Percentiles rank a stretch among this genome's conserved stretches.
Conservation (phyloP, 2,797 vertebrate genomes). For the Liasis olivaceus region DNA sequence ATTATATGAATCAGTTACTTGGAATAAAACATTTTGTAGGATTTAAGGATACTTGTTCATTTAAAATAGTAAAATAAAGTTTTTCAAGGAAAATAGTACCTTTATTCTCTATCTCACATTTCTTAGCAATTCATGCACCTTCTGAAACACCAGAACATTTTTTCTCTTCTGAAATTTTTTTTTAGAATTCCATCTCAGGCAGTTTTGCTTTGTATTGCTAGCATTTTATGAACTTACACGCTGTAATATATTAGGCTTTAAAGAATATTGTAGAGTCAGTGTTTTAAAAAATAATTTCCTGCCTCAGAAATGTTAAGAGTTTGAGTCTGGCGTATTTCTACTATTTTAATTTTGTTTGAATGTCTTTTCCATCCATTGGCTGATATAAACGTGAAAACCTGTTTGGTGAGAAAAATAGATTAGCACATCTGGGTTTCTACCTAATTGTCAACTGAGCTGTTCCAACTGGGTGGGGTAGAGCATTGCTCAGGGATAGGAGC, state of each 20-base stretch:
- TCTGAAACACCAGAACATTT: not conserved
- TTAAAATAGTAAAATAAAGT: not conserved
- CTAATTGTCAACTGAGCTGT: slow-evolving; percentile 6
- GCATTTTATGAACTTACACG: slow-evolving; percentile 5
- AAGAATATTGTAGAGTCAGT: not conserved
- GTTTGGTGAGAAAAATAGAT: slow-evolving; percentile 12
- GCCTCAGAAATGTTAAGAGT: not conserved
- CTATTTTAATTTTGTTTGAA: not conserved
- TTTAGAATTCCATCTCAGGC: not conserved
- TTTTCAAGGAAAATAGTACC: not conserved
- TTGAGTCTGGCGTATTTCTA: not conserved
- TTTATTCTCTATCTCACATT: not conserved
- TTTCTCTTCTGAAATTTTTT: not conserved
- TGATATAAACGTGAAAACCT: slow-evolving; percentile 21
- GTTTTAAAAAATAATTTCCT: slow-evolving; percentile 20
- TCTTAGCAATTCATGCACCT: not conserved
- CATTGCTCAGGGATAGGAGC: not conserved
- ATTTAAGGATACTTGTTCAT: not conserved
- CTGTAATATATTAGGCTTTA: not conserved
- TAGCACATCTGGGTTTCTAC: not conserved
- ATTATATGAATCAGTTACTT: not conserved
- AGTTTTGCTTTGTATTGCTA: not conserved
- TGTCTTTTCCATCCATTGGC: not conserved
- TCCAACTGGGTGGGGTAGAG: slow-evolving; percentile 8
- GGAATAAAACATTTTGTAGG: not conserved